phyloP scores from a whole-genome alignment of 2,797 vertebrate genomes.

The Synanceia verrucosa region DNA sequence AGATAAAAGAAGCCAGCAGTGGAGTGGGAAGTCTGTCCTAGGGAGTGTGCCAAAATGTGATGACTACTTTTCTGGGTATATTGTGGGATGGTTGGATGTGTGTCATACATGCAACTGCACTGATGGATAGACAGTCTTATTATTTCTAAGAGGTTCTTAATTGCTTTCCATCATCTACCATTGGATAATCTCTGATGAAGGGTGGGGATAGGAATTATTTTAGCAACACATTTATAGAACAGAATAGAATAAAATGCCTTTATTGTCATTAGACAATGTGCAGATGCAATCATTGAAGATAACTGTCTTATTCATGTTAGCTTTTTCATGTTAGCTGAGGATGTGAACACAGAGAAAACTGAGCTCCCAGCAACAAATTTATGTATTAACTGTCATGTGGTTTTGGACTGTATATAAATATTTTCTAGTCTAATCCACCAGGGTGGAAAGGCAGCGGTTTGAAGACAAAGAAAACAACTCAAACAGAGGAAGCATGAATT shows the following conservation, averaged over 20 bases:
- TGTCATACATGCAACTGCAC: constrained; percentile 27
- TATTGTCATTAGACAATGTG: no score
- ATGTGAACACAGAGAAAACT: not conserved
- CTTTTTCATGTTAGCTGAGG: not conserved
- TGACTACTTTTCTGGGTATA: constrained; percentile 56
- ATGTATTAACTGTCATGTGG: not conserved
- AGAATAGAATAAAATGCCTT: no score
- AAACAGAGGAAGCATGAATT: not conserved
- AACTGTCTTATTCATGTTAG: no score
- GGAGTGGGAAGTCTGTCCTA: constrained; percentile 65
- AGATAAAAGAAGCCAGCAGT: constrained; percentile 25
- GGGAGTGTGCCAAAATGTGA: constrained; percentile 62
- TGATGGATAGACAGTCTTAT: constrained; percentile 31
- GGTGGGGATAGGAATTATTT: not conserved
- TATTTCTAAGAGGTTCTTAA: constrained; percentile 11
- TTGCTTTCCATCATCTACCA: not conserved
- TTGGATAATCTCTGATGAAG: not conserved
- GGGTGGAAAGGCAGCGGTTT: not conserved
- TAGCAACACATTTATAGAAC: no score
- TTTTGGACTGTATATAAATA: not conserved
- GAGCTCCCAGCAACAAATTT: not conserved
- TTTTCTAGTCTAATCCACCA: not conserved
- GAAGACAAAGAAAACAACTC: not conserved
- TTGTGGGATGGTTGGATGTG: constrained; percentile 55
- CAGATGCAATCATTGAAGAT: no score